Conservation (phyloP, 2,113 vertebrate genomes). For the Xenus cinereus region DNA sequence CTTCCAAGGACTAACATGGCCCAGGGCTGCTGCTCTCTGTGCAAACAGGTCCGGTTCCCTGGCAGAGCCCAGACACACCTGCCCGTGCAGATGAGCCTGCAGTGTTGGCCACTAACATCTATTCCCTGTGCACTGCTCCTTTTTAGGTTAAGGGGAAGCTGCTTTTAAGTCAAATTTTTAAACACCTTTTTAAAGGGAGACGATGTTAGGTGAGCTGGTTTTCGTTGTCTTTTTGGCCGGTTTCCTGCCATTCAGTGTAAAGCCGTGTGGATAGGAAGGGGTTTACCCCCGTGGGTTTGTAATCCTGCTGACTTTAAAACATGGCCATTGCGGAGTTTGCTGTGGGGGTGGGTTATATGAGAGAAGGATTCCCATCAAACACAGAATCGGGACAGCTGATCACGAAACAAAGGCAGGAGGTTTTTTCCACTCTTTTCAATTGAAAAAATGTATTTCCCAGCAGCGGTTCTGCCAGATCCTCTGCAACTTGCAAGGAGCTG, state of each 20-base stretch:
- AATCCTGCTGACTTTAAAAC: background rate
- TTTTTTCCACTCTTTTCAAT: background rate
- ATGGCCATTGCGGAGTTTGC: background rate
- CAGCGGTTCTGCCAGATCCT: background rate
- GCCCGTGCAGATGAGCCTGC: background rate
- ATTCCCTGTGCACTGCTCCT: background rate
- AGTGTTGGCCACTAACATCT: background rate
- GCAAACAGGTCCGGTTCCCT: background rate
- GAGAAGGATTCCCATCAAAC: background rate
- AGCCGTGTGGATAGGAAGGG: background rate
- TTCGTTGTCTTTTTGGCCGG: background rate
- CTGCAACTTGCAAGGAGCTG: background rate
- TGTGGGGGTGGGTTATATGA: background rate
- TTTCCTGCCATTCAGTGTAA: background rate
- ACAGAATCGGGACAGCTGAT: background rate
- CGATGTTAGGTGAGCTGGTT: background rate
- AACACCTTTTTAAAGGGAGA: background rate
- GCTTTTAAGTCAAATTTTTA: background rate
- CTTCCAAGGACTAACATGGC: background rate
- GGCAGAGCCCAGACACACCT: accelerated
- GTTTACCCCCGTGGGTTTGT: background rate
- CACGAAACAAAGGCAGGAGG: background rate
- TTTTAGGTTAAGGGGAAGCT: background rate
- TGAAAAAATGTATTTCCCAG: background rate
- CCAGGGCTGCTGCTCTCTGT: background rate